Evolutionary conservation across 2,888 invertebrate genomes (phyloP), one percentile per base, ranked within the genome.

Genomic region (Neuroscelio doddi): DNA sequence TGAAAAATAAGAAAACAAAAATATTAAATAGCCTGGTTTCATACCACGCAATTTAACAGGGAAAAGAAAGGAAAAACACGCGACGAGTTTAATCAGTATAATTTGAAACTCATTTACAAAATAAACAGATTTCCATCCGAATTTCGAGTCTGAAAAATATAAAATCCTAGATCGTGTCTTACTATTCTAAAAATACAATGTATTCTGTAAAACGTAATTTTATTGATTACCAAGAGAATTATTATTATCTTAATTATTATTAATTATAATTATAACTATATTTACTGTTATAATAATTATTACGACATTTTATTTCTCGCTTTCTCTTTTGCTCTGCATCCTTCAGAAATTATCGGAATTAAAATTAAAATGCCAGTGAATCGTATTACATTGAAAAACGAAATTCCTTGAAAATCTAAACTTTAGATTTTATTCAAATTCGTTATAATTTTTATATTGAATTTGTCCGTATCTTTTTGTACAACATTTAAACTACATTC

Each of bases 121-220:
- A 30, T 3, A 30, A 30, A 30, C 30, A 30, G 30, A 30, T 30
- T 21, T 21, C 5, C 21, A 21, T 21, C 21, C 21, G 30, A 12
- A 36, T 36, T 36, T 8, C 15, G 12, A 14, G 36, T 36, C 62
- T 62, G 72, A 71, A 76, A 80, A 81, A 80, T 81, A 81, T 80
- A 81, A 81, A 83, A 80, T 75, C 79, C 81, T 80, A 80, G 78
- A 74, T 75, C 72, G 74, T 75, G 75, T 71, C 72, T 74, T 59
- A 69, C 74, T 76, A 74, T 70, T 72, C 75, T 80, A 79, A 75
- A 81, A 80, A 78, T 79, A 81, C 75, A 79, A 75, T 76, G 73
- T 71, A 74, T 74, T 69, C 64, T 71, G 58, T 71, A 62, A 69
- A 72, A 59, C 45, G 59, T 56, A 55, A 59, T 63, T 64, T 59